Conservation (phyloP, 2,113 vertebrate species). For the Chaetops frenatus region DNA sequence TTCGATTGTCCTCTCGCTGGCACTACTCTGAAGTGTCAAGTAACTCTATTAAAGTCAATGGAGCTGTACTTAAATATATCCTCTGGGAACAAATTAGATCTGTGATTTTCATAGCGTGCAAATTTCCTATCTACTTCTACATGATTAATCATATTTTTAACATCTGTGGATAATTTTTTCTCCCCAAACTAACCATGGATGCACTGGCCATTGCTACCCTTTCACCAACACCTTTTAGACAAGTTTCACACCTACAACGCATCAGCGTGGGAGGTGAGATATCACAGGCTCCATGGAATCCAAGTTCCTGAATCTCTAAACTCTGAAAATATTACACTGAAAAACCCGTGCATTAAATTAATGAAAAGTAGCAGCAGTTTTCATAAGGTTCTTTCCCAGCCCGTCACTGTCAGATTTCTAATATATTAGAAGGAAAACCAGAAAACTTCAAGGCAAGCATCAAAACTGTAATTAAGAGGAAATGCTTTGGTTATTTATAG, state of each 20-base stretch:
- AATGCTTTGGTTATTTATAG: not conserved
- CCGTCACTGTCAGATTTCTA: not conserved
- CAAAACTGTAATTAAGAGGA: not conserved
- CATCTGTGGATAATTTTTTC: not conserved
- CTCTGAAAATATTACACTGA: not conserved
- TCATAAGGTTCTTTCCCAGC: not conserved
- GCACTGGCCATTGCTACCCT: not conserved
- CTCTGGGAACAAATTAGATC: conserved; percentile 17
- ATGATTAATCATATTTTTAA: conserved; percentile 1
- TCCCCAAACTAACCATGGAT: not conserved
- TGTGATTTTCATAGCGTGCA: not conserved
- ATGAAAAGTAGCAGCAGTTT: not conserved
- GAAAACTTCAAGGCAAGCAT: not conserved
- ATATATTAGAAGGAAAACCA: not conserved
- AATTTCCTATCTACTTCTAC: not conserved
- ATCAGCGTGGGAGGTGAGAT: not conserved
- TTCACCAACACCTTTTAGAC: not conserved
- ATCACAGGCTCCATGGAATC: not conserved
- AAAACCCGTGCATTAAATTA: not conserved
- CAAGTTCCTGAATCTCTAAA: not conserved
- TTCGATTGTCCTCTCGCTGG: not conserved
- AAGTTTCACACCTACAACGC: not conserved
- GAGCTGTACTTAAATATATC: not conserved
- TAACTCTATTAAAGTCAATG: conserved; percentile 23
- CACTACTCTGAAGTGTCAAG: not conserved